A percentile compares a stretch with the other conserved stretches of the same genome.
Evolutionary conservation across 2,888 invertebrate genomes (phyloP).

Genomic region (Mesoligia furuncula): DNA sequence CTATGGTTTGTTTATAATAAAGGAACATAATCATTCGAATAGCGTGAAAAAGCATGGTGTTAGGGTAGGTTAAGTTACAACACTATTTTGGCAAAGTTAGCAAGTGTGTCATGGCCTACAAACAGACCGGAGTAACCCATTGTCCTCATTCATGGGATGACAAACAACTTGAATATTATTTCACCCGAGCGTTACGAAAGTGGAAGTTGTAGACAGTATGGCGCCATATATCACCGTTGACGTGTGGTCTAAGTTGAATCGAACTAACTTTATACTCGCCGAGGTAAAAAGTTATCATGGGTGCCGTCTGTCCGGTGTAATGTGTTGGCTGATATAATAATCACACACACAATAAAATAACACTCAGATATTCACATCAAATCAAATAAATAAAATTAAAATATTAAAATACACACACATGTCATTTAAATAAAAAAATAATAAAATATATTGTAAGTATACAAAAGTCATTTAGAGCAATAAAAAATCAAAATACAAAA

Average conservation of each 20-base stretch:
- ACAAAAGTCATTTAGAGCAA: too few relatives aligned
- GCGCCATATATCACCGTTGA: conserved; percentile 2
- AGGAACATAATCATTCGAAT: background rate
- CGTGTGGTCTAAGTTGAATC: conserved; percentile 15
- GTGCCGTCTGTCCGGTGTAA: too few relatives aligned
- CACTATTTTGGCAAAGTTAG: conserved; percentile 42
- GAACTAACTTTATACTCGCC: background rate
- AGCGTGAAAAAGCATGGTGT: background rate
- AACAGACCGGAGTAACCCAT: conserved; percentile 19
- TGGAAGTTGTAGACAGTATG: conserved; percentile 32
- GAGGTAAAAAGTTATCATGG: background rate
- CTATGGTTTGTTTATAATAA: background rate
- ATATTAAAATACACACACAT: too few relatives aligned
- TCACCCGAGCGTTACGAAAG: conserved; percentile 13
- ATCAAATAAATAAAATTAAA: too few relatives aligned
- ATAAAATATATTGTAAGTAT: too few relatives aligned
- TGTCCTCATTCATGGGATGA: conserved; percentile 44
- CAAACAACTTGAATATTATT: conserved; percentile 32
- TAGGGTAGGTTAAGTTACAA: conserved; percentile 42
- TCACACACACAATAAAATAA: too few relatives aligned
- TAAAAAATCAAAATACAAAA: too few relatives aligned
- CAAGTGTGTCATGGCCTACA: conserved; percentile 42
- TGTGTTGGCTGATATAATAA: too few relatives aligned
- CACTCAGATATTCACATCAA: too few relatives aligned
- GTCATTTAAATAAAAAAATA: too few relatives aligned